phyloP scores from a whole-genome alignment of 2,797 vertebrate genomes.

The Karalla daura region DNA sequence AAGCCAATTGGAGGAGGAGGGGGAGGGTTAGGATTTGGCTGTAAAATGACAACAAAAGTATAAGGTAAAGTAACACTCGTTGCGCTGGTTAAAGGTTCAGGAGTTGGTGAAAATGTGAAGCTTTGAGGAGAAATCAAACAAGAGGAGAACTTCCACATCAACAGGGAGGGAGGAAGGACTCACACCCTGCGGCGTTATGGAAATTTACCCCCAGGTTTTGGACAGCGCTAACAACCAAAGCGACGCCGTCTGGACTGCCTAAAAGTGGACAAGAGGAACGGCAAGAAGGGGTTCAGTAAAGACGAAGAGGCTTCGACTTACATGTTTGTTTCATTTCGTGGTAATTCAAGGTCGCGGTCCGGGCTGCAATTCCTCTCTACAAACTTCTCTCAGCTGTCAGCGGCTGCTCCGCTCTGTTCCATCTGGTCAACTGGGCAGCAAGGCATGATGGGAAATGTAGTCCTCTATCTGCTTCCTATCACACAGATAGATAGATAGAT shows the following conservation, averaged over 20 bases:
- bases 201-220: conserved; percentile 18
- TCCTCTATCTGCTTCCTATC: background rate
- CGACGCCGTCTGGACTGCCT: background rate
- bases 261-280: background rate
- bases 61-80: no score
- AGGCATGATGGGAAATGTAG: conserved; percentile 73
- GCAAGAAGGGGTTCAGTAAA: background rate
- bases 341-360: conserved; percentile 38
- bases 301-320: conserved; percentile 26
- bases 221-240: conserved; percentile 3
- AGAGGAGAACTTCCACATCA: background rate
- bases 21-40: no score
- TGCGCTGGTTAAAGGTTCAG: background rate
- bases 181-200: conserved; percentile 45
- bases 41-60: no score
- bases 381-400: conserved; percentile 75
- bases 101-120: background rate
- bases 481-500: no score
- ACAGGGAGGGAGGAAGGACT: conserved; percentile 19
- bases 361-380: conserved; percentile 40
- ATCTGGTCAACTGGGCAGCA: conserved; percentile 58
- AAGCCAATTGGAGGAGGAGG: no score
- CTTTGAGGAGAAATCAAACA: no score
- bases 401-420: conserved; percentile 42
- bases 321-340: conserved; percentile 29